Percentiles rank a stretch among this genome's conserved stretches.
Conservation (phyloP, 1,140 invertebrate genomes). For the Drosophila orosa region DNA sequence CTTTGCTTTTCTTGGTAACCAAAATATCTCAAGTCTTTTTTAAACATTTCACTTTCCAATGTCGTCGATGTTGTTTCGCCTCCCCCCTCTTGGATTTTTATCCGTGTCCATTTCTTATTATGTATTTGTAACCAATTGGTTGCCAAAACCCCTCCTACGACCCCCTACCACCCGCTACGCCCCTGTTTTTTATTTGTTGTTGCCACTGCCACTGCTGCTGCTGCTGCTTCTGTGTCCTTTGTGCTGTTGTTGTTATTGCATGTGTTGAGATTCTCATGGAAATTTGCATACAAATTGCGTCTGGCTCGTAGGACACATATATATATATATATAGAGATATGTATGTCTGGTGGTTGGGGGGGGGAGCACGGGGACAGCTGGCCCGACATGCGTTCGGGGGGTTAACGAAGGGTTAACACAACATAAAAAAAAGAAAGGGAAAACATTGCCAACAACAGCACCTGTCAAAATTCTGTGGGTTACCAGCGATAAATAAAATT, state of each 20-base stretch:
- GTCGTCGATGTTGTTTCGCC: not conserved
- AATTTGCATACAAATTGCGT: conserved; percentile 84
- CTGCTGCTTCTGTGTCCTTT: conserved; percentile 35
- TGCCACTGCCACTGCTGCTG: conserved; percentile 12
- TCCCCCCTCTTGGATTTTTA: not conserved
- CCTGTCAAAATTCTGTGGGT: conserved; percentile 46
- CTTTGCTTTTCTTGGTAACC: conserved; percentile 3
- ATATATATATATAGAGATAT: not conserved
- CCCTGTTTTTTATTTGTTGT: conserved; percentile 43
- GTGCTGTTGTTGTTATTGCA: conserved; percentile 60
- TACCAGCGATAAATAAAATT: conserved; percentile 48
- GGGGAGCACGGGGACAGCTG: conserved; percentile 24
- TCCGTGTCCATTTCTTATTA: conserved; percentile 64
- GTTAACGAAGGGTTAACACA: conserved; percentile 58
- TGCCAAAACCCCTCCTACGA: conserved; percentile 12
- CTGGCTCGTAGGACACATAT: conserved; percentile 66
- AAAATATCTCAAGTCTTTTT: conserved; percentile 3
- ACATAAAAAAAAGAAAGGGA: conserved; percentile 22
- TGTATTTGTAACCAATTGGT: conserved; percentile 50
- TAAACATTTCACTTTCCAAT: conserved; percentile 33
- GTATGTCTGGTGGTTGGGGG: not conserved
- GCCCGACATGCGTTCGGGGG: conserved; percentile 49
- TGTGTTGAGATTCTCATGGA: conserved; percentile 82
- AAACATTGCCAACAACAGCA: conserved; percentile 22
- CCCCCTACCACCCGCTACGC: not conserved